Evolutionary conservation across 2,113 vertebrate species (phyloP), one percentile per base, ranked within the genome.

Genomic region (Corydoras maculifer): DNA sequence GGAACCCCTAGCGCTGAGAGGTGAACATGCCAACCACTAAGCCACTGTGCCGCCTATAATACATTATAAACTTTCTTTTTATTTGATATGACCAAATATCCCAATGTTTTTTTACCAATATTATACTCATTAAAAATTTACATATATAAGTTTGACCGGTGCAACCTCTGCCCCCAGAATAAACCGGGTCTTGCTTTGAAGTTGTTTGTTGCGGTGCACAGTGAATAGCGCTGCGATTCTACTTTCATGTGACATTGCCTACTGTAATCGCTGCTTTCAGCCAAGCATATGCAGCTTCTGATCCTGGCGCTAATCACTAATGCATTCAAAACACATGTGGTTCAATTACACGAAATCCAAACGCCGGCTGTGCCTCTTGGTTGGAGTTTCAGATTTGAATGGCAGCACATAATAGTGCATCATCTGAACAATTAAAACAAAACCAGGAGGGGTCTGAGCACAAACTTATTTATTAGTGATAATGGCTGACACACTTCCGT

Each of bases 271-370:
- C 49, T 67, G 51, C 49, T 62, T 25, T 62, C 48, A 66, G 63
- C 43, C 55, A 51, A 51, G 11, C 71, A 35, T 43, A 43, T 51
- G 15, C 72, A 65, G 68, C 58, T 55, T 13, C 61, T 13, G 15
- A 75, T 61, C 58, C 49, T 65, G 51, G 68, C 57, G 25, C 70
- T 73, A 71, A 77, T 48, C 35, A 25, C 73, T 78, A 75, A 75
- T 75, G 61, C 69, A 78, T 89, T 86, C 84, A 84, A 87, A 91
- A 90, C 88, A 89, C 87, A 91, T 92, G 91, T 87, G 88, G 91
- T 90, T 89, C 90, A 93, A 92, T 93, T 91, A 93, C 90, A 91
- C 88, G 15, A 91, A 93, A 89, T 89, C 89, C 88, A 90, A 87
- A 87, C 85, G 50, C 75, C 49, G 90, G 91, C 91, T 92, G 90